These are phyloP conservation scores for Phalacrocorax pelagicus DNA, from an alignment of 2,113 vertebrate species.

Conservation along the genomic window DNA sequence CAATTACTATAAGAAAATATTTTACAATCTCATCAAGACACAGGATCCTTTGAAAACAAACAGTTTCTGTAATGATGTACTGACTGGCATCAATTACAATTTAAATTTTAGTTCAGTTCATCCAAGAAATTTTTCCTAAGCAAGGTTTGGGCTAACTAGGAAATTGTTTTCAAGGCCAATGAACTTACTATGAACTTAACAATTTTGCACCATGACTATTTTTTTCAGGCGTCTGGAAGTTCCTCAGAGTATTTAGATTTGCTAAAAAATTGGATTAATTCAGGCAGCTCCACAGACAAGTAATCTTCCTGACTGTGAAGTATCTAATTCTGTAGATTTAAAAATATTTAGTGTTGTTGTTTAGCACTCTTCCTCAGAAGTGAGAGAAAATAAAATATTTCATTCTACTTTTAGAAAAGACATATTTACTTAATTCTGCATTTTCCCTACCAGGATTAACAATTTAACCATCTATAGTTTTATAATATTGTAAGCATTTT, in stretches of 20 bases:
- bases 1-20: background rate
- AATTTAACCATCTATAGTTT: background rate
- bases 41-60: background rate
- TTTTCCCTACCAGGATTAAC: background rate
- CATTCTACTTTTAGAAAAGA: background rate
- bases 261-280: background rate
- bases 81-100: background rate
- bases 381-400: background rate
- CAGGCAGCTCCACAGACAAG: background rate
- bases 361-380: background rate
- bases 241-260: background rate
- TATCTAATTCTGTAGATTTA: background rate
- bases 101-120: background rate
- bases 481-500: background rate
- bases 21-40: background rate
- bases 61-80: background rate
- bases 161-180: background rate
- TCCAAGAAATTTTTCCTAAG: background rate
- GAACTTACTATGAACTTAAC: background rate
- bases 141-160: background rate
- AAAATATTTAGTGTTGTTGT: background rate
- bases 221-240: background rate
- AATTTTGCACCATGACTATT: background rate
- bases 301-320: background rate
- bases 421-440: background rate